Percentiles rank a stretch among this genome's conserved stretches.
phyloP scores from a whole-genome alignment of 2,888 invertebrate species.

The Drosophila demipolita region DNA sequence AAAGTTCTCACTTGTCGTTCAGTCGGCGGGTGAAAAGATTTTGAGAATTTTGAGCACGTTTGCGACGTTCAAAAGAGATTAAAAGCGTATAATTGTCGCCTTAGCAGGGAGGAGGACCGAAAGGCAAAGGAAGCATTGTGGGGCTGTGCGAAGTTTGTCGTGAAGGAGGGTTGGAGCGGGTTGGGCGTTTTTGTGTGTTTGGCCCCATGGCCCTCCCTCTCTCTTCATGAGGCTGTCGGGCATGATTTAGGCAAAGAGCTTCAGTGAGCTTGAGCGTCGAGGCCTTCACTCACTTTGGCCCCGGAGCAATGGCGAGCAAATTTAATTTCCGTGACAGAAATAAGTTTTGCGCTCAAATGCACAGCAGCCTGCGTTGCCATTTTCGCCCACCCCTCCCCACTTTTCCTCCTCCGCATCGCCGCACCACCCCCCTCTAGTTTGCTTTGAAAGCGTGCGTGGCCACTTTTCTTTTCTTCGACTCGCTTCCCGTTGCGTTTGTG shows the following conservation, averaged over 20 bases:
- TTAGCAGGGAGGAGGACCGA: slow-evolving; percentile 50
- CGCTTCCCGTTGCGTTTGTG: slow-evolving; percentile 13
- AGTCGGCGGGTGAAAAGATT: slow-evolving; percentile 58
- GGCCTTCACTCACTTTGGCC: slow-evolving; percentile 67
- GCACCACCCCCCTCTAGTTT: background rate
- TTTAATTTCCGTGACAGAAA: slow-evolving; percentile 81
- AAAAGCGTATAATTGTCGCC: slow-evolving; percentile 82
- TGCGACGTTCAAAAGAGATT: slow-evolving; percentile 81
- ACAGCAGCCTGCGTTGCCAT: slow-evolving; percentile 48
- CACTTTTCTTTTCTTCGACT: slow-evolving; percentile 51
- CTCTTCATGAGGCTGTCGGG: slow-evolving; percentile 59
- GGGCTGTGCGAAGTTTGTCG: slow-evolving; percentile 71
- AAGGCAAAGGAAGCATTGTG: slow-evolving; percentile 38
- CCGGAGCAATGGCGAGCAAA: slow-evolving; percentile 68
- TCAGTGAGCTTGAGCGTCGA: slow-evolving; percentile 21
- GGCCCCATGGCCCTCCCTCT: slow-evolving; percentile 30
- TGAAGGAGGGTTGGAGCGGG: slow-evolving; percentile 6
- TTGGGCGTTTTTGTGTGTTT: slow-evolving; percentile 19
- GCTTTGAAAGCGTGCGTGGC: slow-evolving; percentile 64
- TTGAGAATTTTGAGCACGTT: slow-evolving; percentile 80
- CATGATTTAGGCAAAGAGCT: slow-evolving; percentile 78
- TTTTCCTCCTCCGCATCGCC: no score
- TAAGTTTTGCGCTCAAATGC: slow-evolving; percentile 81
- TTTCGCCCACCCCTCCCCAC: no score
- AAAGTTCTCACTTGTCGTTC: slow-evolving; percentile 46